Evolutionary conservation across 2,888 invertebrate genomes (phyloP), one percentile per base, ranked within the genome.

Genomic region (Autographa gamma): DNA sequence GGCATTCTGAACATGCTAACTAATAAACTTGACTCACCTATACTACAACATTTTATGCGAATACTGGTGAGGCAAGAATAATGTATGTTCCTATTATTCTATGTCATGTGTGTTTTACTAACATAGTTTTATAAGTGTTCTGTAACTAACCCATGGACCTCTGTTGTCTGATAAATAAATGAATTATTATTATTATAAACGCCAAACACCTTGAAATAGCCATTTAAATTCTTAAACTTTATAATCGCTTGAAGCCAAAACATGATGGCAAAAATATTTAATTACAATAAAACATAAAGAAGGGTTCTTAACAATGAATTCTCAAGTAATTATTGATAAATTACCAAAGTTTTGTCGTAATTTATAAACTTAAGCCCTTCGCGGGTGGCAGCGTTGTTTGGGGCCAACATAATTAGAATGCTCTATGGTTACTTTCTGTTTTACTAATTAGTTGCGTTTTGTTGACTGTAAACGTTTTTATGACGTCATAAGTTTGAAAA

Each of bases 241-340:
- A 31, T 70, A 66, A 70, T 70, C 70, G 25, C 63, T 34, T 13
- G 48, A 65, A 54, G 31, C 61, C 38, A 67, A 58, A 66, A 80
- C 68, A 75, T 75, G 60, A 75, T 65, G 71, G 61, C 59, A 71
- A 80, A 80, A 80, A 80, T 78, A 79, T 70, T 81, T 81, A 79
- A 79, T 81, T 76, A 81, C 79, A 80, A 79, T 81, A 76, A 69
- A 80, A 81, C 69, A 69, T 70, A 71, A 77, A 77, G 79, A 80
- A 71, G 64, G 76, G 69, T 67, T 77, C 66, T 77, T 68, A 68
- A 77, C 71, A 79, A 79, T 76, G 74, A 74, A 77, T 81, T 80
- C 63, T 71, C 76, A 69, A 80, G 76, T 79, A 82, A 82, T 81
- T 77, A 84, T 82, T 83, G 83, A 83, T 84, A 83, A 83, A 83